Percentiles rank a stretch among this genome's conserved stretches.
Conservation (phyloP, 2,888 invertebrate genomes). For the Phragmatobia fuliginosa region DNA sequence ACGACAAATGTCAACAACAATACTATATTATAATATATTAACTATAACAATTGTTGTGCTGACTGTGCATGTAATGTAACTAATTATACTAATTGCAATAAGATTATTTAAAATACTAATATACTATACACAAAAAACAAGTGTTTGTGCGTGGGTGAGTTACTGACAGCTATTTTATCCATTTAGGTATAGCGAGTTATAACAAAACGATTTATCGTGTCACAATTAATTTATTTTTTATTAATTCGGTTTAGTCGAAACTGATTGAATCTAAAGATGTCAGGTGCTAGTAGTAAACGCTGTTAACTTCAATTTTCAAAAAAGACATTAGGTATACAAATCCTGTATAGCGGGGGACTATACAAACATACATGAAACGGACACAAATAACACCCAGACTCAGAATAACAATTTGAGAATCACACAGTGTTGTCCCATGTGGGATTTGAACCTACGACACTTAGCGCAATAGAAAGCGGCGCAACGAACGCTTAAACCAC, state of each 20-base stretch:
- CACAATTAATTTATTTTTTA: not conserved
- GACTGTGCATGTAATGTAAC: conserved; percentile 70
- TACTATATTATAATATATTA: conserved; percentile 56
- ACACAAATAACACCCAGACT: too few species aligned
- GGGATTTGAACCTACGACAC: too few species aligned
- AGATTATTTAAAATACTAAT: conserved; percentile 49
- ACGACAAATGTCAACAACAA: conserved; percentile 53
- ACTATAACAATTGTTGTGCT: conserved; percentile 70
- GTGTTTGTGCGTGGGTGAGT: conserved; percentile 65
- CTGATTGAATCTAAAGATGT: not conserved
- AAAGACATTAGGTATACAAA: too few species aligned
- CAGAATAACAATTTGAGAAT: too few species aligned
- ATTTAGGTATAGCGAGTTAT: conserved; percentile 32
- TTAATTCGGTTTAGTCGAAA: not conserved
- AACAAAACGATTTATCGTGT: conserved; percentile 33
- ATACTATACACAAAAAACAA: conserved; percentile 62
- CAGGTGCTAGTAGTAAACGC: not conserved
- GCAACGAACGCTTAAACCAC: too few species aligned
- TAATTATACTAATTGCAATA: conserved; percentile 58
- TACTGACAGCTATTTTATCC: conserved; percentile 41
- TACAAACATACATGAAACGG: too few species aligned
- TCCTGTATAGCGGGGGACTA: too few species aligned
- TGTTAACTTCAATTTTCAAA: too few species aligned
- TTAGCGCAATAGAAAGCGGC: too few species aligned
- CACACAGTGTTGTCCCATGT: too few species aligned